These are phyloP conservation scores for Sminthurinus aureus DNA, from an alignment of 2,888 invertebrate genomes.

Conservation along the genomic window DNA sequence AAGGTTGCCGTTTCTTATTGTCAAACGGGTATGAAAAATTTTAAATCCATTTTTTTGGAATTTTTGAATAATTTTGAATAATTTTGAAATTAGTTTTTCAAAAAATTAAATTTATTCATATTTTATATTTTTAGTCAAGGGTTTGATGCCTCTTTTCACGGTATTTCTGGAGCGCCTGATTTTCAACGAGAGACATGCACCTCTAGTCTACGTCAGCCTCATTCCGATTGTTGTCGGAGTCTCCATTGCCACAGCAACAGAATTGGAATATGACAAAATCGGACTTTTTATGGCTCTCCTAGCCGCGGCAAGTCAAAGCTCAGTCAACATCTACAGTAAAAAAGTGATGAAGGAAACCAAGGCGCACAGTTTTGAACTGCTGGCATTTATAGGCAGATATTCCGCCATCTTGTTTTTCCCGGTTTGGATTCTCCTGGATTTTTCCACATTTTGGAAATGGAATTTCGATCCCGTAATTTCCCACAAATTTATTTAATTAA, in stretches of 20 bases:
- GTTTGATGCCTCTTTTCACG: constrained; percentile 96
- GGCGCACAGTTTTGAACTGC: constrained; percentile 15
- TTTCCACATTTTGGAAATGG: no score
- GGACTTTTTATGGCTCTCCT: no score
- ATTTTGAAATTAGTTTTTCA: background rate
- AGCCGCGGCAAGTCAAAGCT: no score
- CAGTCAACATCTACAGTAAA: no score
- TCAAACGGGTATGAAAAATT: constrained; percentile 65
- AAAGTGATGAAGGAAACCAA: constrained; percentile 70
- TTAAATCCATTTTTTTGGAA: background rate
- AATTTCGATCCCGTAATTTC: no score
- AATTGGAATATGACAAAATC: constrained; percentile 86
- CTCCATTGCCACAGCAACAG: constrained; percentile 89
- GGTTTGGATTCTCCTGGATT: constrained; percentile 79
- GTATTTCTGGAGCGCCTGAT: constrained; percentile 78
- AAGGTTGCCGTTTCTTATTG: constrained; percentile 97
- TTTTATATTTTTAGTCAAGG: constrained; percentile 80
- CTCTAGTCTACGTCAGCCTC: constrained; percentile 80
- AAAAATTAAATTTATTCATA: background rate
- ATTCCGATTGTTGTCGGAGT: constrained; percentile 91
- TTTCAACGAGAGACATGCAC: constrained; percentile 65
- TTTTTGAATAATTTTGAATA: background rate
- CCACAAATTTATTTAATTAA: no score
- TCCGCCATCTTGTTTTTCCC: constrained; percentile 84
- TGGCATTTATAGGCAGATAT: constrained; percentile 74